phyloP scores from a whole-genome alignment of 2,888 invertebrate genomes.

The Leptopilina syphax region DNA sequence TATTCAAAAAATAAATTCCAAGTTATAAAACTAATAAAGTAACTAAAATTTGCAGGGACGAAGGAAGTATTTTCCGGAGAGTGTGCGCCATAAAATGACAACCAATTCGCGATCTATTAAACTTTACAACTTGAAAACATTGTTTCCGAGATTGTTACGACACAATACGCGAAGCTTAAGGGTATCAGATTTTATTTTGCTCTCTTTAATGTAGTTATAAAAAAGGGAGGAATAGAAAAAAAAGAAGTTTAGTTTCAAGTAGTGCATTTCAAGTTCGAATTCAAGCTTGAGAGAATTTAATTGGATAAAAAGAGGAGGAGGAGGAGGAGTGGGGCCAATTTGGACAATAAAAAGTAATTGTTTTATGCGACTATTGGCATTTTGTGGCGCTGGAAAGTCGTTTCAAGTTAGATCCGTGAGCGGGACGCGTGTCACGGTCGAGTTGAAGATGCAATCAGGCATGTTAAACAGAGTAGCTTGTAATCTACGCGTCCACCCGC shows the following conservation, averaged over 20 bases:
- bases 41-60: too few relatives aligned
- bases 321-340: background rate
- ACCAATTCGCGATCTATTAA: background rate
- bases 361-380: conserved; percentile 20
- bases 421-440: conserved; percentile 63
- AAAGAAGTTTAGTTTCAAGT: background rate
- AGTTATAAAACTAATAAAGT: too few relatives aligned
- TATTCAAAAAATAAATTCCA: too few relatives aligned
- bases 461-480: conserved; percentile 66
- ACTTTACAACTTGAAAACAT: background rate
- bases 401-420: conserved; percentile 29
- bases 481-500: conserved; percentile 59
- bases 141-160: background rate
- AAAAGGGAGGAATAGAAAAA: background rate
- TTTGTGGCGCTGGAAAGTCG: conserved; percentile 28
- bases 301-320: background rate
- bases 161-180: background rate
- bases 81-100: too few relatives aligned
- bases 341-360: conserved; percentile 1
- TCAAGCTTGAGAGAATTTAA: conserved; percentile 12
- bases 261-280: background rate
- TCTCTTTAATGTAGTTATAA: background rate
- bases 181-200: background rate
- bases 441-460: conserved; percentile 64
- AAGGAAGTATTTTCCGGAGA: too few relatives aligned